Conservation (phyloP, 2,797 vertebrate genomes). For the Psittacula derbiana region DNA sequence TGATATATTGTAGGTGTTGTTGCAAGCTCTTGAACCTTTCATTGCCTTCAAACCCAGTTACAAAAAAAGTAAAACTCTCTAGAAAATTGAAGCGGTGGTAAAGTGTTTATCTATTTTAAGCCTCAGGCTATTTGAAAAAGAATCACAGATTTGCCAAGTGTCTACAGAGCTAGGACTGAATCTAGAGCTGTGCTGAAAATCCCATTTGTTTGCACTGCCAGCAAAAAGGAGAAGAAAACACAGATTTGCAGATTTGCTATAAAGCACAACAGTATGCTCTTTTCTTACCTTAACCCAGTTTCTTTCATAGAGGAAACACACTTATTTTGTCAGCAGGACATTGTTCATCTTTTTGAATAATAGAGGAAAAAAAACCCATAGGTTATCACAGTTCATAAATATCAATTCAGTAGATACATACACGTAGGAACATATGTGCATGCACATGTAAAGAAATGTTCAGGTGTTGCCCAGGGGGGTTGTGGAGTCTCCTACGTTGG, state of each 20-base stretch:
- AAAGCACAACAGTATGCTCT: not conserved
- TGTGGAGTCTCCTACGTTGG: no score
- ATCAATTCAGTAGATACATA: not conserved
- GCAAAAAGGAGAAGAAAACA: not conserved
- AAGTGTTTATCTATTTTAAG: slow-evolving; percentile 17
- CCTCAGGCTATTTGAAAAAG: not conserved
- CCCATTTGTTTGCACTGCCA: not conserved
- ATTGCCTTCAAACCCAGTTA: not conserved
- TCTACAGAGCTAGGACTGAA: not conserved
- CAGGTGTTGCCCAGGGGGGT: no score
- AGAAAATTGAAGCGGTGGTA: not conserved
- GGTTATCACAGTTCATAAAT: not conserved
- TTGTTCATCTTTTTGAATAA: not conserved
- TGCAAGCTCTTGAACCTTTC: not conserved
- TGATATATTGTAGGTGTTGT: not conserved
- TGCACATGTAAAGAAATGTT: not conserved
- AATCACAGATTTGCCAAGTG: not conserved
- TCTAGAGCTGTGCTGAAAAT: not conserved
- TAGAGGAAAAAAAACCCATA: not conserved
- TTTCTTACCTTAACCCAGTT: not conserved
- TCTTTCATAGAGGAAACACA: not conserved
- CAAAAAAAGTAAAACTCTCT: slow-evolving; percentile 16
- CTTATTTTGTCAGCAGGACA: not conserved
- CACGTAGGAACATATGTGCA: not conserved
- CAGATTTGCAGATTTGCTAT: not conserved